These are phyloP conservation scores for Campylomormyrus tamandua DNA, from an alignment of 2,113 vertebrate genomes.

Conservation along the genomic window DNA sequence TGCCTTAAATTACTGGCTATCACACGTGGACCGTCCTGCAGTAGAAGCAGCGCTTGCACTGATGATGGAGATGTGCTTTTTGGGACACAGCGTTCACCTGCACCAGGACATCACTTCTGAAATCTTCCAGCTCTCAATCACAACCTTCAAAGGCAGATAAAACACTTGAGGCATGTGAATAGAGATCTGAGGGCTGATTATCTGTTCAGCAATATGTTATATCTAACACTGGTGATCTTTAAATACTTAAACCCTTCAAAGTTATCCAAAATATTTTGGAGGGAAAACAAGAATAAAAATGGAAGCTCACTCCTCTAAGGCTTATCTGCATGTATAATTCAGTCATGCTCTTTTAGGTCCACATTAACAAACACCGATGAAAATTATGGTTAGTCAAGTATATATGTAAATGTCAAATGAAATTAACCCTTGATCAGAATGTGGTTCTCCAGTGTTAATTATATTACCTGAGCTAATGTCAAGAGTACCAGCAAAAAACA, in stretches of 20 bases:
- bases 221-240: slow-evolving; percentile 35
- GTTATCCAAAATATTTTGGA: not conserved
- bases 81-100: slow-evolving; percentile 13
- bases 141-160: slow-evolving; percentile 52
- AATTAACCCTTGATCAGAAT: slow-evolving; percentile 38
- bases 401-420: slow-evolving; percentile 47
- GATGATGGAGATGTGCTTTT: slow-evolving; percentile 40
- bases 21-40: slow-evolving; percentile 45
- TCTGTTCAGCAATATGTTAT: slow-evolving; percentile 43
- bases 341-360: slow-evolving; percentile 17
- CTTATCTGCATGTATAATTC: not conserved
- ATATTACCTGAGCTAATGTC: slow-evolving; percentile 53
- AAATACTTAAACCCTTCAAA: slow-evolving; percentile 9
- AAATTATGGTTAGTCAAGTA: slow-evolving; percentile 40
- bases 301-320: not conserved
- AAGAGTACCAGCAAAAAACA: slow-evolving; percentile 35
- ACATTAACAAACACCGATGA: slow-evolving; percentile 38
- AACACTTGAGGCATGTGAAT: slow-evolving; percentile 38
- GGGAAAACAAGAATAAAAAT: not conserved
- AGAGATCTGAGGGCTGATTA: slow-evolving; percentile 51
- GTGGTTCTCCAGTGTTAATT: slow-evolving; percentile 46
- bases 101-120: slow-evolving; percentile 21
- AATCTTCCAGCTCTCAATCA: slow-evolving; percentile 42
- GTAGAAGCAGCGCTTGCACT: slow-evolving; percentile 33
- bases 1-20: slow-evolving; percentile 48